Evolutionary conservation across 2,797 vertebrate species (phyloP), one percentile per base, ranked within the genome.

Genomic region (Amblyopsis hoosieri): DNA sequence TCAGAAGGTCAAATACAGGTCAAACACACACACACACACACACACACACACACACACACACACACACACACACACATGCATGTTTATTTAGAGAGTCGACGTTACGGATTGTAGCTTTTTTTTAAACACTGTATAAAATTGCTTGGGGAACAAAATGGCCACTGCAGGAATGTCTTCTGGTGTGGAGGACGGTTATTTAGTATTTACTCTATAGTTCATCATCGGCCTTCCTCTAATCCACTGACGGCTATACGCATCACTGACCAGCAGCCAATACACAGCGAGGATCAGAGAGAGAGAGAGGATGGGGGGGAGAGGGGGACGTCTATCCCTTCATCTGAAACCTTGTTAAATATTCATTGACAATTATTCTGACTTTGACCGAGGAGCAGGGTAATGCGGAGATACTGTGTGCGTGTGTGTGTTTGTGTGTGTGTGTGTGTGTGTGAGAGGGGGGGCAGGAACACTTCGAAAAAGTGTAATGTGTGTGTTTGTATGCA

Each of bases 261-360:
- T 89, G 87, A 79, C 76, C 79, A 81, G 46, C 46, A 48, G 11
- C 19, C 53, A 54, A 5, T 6, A 11, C 53, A 12, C 12, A 7
- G 14, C 11, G 19, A 19, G 19, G 19, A 3, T 4, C 17, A 37
- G 12, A 33, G 29, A 51, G 71, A 42, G 75, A 55, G 72, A 12
- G 55, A 17, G 55, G 12, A 14, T 0, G 54, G 74, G 79, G 72
- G 80, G 61, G 82, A 60, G 80, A 62, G 80, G 76, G 75, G 71
- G 82, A 84, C 86, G 90, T 87, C 89, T 85, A 87, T 90, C 90
- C 90, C 86, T 87, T 85, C 89, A 88, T 90, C 90, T 85, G 88
- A 91, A 89, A 85, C 85, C 90, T 90, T 90, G 90, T 93, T 94
- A 94, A 94, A 93, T 93, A 94, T 93, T 94, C 91, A 93, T 93